Evolutionary conservation across 2,797 vertebrate species (phyloP).

Genomic region (Nannoperca australis): DNA sequence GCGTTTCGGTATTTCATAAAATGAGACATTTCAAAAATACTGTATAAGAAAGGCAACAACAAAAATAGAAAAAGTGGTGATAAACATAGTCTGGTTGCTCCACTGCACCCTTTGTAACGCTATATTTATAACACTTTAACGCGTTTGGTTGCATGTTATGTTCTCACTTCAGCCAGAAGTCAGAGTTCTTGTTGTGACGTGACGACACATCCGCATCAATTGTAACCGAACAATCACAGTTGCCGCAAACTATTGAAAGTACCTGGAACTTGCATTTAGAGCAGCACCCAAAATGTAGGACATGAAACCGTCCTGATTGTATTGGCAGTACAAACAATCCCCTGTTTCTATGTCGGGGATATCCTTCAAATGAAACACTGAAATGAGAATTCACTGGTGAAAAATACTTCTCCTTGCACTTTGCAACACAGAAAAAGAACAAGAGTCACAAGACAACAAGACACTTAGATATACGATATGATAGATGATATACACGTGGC

Average conservation of each 20-base stretch:
- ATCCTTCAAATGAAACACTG: not conserved
- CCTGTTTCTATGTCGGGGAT: not conserved
- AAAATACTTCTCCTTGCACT: conserved; percentile 10
- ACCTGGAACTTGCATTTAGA: too few relatives aligned
- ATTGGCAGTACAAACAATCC: not conserved
- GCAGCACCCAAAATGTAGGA: not conserved
- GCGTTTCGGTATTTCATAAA: not conserved
- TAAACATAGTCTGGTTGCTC: not conserved
- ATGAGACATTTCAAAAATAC: not conserved
- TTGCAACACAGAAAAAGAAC: conserved; percentile 19
- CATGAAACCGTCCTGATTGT: not conserved
- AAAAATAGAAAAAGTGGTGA: not conserved
- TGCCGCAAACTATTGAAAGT: not conserved
- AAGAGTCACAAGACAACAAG: conserved; percentile 42
- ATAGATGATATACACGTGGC: conserved; percentile 30
- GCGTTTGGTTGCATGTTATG: not conserved
- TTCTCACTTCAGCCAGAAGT: not conserved
- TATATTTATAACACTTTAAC: not conserved
- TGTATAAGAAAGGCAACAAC: not conserved
- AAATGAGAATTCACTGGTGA: not conserved
- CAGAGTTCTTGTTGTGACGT: too few relatives aligned
- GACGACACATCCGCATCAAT: too few relatives aligned
- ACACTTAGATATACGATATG: conserved; percentile 17
- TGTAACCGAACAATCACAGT: too few relatives aligned
- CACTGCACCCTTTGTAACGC: not conserved